Conservation (phyloP, 2,888 invertebrate genomes). For the Vesta saturnalis region DNA sequence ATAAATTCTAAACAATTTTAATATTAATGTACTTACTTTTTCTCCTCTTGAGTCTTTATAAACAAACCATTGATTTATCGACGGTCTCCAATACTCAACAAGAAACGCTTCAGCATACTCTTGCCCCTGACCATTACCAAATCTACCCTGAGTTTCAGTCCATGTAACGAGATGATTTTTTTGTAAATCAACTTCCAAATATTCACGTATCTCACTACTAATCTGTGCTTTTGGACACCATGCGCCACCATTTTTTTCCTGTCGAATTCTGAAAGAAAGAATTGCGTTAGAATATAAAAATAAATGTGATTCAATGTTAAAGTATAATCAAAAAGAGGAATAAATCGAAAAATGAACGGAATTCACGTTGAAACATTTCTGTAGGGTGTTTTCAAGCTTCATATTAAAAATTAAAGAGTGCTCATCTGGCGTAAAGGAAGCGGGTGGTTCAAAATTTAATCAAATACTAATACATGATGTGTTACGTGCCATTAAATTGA, state of each 20-base stretch:
- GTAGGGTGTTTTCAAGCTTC: background rate
- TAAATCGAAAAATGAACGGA: conserved; percentile 4
- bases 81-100: conserved; percentile 81
- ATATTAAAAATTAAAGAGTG: conserved; percentile 34
- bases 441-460: conserved; percentile 46
- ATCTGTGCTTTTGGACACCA: conserved; percentile 92
- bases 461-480: conserved; percentile 50
- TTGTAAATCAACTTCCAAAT: conserved; percentile 81
- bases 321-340: background rate
- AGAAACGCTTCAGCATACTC: conserved; percentile 88
- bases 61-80: conserved; percentile 76
- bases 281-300: no score
- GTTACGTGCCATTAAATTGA: conserved; percentile 56
- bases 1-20: no score
- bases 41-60: conserved; percentile 83
- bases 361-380: background rate
- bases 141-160: conserved; percentile 90
- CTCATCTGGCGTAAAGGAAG: conserved; percentile 37
- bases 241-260: conserved; percentile 88
- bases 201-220: conserved; percentile 79
- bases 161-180: conserved; percentile 81
- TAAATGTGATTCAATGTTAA: no score
- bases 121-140: conserved; percentile 90
- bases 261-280: conserved; percentile 74
- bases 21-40: conserved; percentile 67